Base-by-base conservation (phyloP, 2,113 vertebrate genomes). In the Apeltes quadracus region DNA sequence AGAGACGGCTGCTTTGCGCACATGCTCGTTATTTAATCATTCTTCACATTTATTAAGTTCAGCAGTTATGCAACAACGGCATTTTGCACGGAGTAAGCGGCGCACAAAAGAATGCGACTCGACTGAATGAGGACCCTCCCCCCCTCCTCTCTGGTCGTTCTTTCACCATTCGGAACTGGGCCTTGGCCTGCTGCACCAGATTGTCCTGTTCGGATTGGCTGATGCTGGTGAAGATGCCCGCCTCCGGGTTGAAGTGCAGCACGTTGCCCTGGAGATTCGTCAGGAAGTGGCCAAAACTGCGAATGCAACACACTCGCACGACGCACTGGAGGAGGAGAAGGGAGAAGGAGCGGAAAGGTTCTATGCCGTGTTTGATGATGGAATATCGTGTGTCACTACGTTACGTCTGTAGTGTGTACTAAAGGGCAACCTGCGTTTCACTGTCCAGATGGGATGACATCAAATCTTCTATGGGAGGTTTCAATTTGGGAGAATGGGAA, bases 251-350 rank as follows among this genome's bases (percentile, higher is more conserved):
- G 92, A 96, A 99, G 87, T 98, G 97, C 72, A 99, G 92, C 83
- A 97, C 95, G 90, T 97, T 96, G 91, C 96, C 96, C 76, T 97
- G 97, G 87, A 98, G 78, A 84, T 87, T 95, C 15, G 95, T 95
- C 0, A 99, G 93, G 78, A 98, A 98, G 92, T 98, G 97, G 29
- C 97, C 97, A 1, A 98, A 99, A 90, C 97, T 98, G 57, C 97
- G 96, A 38, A 98, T 95, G 88, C 95, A 97, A 90, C 96, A 96
- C 72, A 97, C 91, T 1, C 97, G 93, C 51, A 97, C 91, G 1
- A 96, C 90, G 0, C 95, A 94, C 97, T 99, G 93, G 38, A 54
- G 55, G 58, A 69, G 25, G 18, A 43, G 25, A 41, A 1, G 36
- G 25, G 18, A 0, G 38, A 9, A 44, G 51, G 20, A 39, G 39